Percentiles rank a stretch among this genome's conserved stretches.
Conservation (phyloP, 2,888 invertebrate species). For the Tethea ocularis region DNA sequence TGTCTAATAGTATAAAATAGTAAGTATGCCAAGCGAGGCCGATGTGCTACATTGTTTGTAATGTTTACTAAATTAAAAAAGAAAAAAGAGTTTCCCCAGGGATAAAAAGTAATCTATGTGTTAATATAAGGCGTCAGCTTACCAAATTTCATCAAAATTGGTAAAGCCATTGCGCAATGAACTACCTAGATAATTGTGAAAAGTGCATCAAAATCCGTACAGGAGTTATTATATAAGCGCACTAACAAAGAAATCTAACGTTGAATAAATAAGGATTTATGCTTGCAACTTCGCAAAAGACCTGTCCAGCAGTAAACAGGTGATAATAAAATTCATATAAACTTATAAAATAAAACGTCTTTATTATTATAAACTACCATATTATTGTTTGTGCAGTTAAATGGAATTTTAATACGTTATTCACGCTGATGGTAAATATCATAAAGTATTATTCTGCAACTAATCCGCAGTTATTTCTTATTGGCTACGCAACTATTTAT, state of each 20-base stretch:
- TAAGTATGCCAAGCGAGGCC: constrained; percentile 3
- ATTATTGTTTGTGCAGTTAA: background rate
- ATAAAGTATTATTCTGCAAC: background rate
- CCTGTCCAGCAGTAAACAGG: background rate
- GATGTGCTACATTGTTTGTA: constrained; percentile 15
- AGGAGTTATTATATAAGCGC: too few species aligned
- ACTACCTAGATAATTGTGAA: too few species aligned
- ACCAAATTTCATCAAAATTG: too few species aligned
- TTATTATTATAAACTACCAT: background rate
- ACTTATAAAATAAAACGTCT: background rate
- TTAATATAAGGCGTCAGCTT: too few species aligned
- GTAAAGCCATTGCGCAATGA: too few species aligned
- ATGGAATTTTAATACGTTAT: background rate
- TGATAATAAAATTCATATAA: background rate
- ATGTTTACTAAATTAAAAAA: constrained; percentile 10
- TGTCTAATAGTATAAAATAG: background rate
- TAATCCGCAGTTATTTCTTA: background rate
- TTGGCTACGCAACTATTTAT: background rate
- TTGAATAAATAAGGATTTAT: too few species aligned
- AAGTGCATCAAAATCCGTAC: too few species aligned
- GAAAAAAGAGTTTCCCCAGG: too few species aligned
- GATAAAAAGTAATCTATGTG: too few species aligned
- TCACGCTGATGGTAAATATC: background rate
- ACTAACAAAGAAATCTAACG: too few species aligned
- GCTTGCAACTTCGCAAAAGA: too few species aligned